phyloP scores from a whole-genome alignment of 2,888 invertebrate species.

The Noctua janthe region DNA sequence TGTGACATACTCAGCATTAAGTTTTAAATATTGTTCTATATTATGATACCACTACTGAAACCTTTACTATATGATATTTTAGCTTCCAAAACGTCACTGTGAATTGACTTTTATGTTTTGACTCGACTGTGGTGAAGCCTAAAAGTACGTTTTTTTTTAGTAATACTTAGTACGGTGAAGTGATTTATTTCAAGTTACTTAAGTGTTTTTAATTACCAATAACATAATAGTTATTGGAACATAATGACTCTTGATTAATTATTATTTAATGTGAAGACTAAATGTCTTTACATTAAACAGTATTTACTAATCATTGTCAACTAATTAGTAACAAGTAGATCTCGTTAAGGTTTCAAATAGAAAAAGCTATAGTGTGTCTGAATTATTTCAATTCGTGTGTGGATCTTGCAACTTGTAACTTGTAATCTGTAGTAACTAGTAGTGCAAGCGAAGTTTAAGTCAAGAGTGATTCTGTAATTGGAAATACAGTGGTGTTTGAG shows the following conservation, averaged over 20 bases:
- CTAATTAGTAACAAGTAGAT: background rate
- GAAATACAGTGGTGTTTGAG: no score
- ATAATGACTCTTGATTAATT: background rate
- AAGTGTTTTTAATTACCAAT: background rate
- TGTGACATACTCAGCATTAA: background rate
- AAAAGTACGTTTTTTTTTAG: background rate
- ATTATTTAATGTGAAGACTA: background rate
- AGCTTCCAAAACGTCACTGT: background rate
- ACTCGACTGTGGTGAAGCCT: background rate
- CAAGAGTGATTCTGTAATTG: background rate
- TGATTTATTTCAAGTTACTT: background rate
- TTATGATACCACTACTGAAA: background rate
- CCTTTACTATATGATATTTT: background rate
- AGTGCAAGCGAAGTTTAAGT: background rate
- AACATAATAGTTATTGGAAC: background rate
- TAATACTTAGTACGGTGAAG: background rate
- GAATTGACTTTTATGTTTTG: background rate
- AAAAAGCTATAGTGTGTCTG: background rate
- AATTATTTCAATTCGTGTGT: background rate
- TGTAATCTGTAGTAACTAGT: background rate
- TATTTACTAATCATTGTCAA: background rate
- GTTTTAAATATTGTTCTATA: background rate
- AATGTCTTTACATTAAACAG: background rate
- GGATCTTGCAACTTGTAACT: background rate
- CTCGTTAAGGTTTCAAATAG: slow-evolving; percentile 5